phyloP scores from a whole-genome alignment of 2,113 vertebrate genomes.

The Cyprinus carpio region DNA sequence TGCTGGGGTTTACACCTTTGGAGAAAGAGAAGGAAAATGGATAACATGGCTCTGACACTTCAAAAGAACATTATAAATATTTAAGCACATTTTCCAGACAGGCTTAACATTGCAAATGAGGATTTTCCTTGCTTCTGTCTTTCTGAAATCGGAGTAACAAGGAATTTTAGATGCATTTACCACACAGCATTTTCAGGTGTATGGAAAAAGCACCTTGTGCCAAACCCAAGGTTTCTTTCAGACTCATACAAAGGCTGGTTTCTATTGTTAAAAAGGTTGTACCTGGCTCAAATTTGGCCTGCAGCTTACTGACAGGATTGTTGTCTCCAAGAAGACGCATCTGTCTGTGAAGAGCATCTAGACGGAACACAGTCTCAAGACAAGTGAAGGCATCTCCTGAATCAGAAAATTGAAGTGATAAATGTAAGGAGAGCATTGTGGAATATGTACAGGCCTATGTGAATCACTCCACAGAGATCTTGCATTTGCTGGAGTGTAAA shows the following conservation, averaged over 20 bases:
- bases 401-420: not conserved
- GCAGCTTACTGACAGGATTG: conserved; percentile 92
- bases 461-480: no score
- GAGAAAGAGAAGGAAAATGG: not conserved
- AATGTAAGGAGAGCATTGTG: not conserved
- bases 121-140: conserved; percentile 1
- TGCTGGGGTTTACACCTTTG: conserved; percentile 94
- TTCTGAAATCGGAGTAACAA: not conserved
- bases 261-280: not conserved
- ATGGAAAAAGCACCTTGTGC: not conserved
- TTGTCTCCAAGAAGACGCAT: conserved; percentile 94
- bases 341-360: conserved; percentile 94
- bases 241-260: not conserved
- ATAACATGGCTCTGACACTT: not conserved
- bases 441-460: not conserved
- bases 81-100: conserved; percentile 6
- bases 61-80: not conserved
- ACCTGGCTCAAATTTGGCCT: conserved; percentile 96
- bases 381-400: conserved; percentile 93
- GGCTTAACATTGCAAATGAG: not conserved
- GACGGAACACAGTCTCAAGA: conserved; percentile 90
- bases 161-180: conserved; percentile 8
- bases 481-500: not conserved
- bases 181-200: conserved; percentile 12
- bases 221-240: not conserved